Evolutionary conservation across 1,140 invertebrate species (phyloP), one percentile per base, ranked within the genome.

Genomic region (Asobara japonica): DNA sequence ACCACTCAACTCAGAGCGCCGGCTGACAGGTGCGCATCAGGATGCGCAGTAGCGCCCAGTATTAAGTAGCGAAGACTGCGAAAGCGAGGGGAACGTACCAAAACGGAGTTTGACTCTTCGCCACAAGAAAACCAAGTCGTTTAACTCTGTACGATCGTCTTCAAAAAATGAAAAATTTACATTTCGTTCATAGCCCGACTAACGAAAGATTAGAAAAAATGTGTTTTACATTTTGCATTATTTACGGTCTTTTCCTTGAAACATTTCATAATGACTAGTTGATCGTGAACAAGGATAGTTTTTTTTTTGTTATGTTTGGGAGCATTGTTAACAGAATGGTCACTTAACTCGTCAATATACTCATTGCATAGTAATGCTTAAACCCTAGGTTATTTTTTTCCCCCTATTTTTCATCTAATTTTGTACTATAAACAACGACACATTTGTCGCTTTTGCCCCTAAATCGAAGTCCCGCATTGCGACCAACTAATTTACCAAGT

Each of bases 401-500:
- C 65, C 22, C 45, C 56, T 60, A 60, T 73, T 62, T 31, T 69
- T 74, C 60, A 61, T 74, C 66, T 69, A 65, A 86, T 71, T 87
- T 87, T 87, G 86, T 87, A 87, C 86, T 87, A 86, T 87, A 76
- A 82, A 77, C 80, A 81, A 79, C 81, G 79, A 79, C 71, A 75
- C n/a, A 65, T 62, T 65, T 33, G 72, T 78, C 77, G 74, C n/a
- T 78, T 75, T 71, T 76, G 76, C 80, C 71, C 75, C 72, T 72
- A 71, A 69, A 76, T 79, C 80, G 77, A 77, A 76, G 80, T 74
- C 80, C 79, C 80, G 78, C 80, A 36, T 51, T 78, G 79, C 79
- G 75, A 80, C 71, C 69, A 38, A 72, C 38, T 65, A 71, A 67
- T 48, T 62, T 62, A 69, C 38, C 69, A 65, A 74, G 61, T 74